Evolutionary conservation across 2,888 invertebrate species (phyloP).

Genomic region (Ennomos fuscantarius): DNA sequence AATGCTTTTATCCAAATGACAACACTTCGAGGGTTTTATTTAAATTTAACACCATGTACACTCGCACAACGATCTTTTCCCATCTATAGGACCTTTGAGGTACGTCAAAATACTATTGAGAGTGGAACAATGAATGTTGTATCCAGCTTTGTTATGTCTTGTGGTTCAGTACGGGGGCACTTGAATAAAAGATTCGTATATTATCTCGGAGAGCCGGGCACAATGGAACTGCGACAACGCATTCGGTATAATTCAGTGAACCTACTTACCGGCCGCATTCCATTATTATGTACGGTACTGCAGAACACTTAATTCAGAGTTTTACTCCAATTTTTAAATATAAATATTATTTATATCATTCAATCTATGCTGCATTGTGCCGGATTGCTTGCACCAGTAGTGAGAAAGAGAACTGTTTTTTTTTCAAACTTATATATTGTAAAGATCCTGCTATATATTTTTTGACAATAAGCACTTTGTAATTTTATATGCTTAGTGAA

Average conservation of each 20-base stretch:
- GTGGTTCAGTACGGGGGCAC: slow-evolving; percentile 66
- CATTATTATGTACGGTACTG: slow-evolving; percentile 57
- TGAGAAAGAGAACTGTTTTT: too few species aligned
- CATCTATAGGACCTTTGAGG: slow-evolving; percentile 49
- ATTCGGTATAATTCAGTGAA: slow-evolving; percentile 73
- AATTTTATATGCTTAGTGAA: too few species aligned
- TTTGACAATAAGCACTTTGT: too few species aligned
- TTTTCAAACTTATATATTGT: too few species aligned
- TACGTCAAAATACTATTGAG: slow-evolving; percentile 78
- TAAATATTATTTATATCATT: slow-evolving; percentile 10
- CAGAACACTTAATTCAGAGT: slow-evolving; percentile 62
- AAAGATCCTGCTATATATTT: too few species aligned
- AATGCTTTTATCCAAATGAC: slow-evolving; percentile 31
- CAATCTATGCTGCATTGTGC: too few species aligned
- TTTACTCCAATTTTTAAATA: slow-evolving; percentile 39
- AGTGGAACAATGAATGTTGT: slow-evolving; percentile 75
- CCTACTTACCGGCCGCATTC: slow-evolving; percentile 68
- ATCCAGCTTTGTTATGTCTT: slow-evolving; percentile 78
- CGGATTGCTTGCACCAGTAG: too few species aligned
- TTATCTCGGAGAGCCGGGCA: slow-evolving; percentile 70
- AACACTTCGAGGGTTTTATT: slow-evolving; percentile 29
- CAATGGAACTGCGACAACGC: slow-evolving; percentile 76
- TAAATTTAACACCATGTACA: slow-evolving; percentile 33
- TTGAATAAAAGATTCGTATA: slow-evolving; percentile 83
- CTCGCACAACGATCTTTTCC: slow-evolving; percentile 48